Base-by-base conservation (phyloP, 2,797 vertebrate species). In the Macropus fuliginosus region DNA sequence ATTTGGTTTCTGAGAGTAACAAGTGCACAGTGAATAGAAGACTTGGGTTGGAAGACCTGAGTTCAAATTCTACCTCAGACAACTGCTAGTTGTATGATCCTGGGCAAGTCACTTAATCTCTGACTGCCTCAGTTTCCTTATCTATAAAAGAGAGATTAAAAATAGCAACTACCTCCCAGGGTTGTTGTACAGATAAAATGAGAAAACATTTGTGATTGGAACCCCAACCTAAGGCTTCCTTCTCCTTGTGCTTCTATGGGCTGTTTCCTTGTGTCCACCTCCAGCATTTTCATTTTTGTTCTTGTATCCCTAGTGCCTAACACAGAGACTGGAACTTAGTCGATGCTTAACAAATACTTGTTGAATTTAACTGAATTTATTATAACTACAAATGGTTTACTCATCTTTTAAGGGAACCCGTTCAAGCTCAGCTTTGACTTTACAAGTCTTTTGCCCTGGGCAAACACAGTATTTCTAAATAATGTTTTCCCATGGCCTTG, bases 391-490 rank as follows among this genome's bases (percentile, higher is more conserved):
- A 95, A 52, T 34, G 90, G 56, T 95, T 94, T 89, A 93, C 94
- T 95, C 91, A 95, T 81, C 96, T 98, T 98, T 98, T 97, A 98
- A 98, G 95, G 98, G 97, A 97, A 97, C 97, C 74, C 96, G 66
- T 96, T 98, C 94, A 96, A 96, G 62, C 93, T 81, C 54, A 94
- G 55, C 89, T 98, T 98, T 98, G 89, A 96, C 98, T 98, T 98
- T 98, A 55, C 94, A 97, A 92, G 54, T 96, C 97, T 98, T 98
- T 98, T 97, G 97, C 97, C 91, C 56, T 74, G 96, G 95, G 97
- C 96, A 97, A 98, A 98, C 98, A 97, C 96, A 98, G 98, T 98
- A 98, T 98, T 98, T 98, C 96, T 98, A 98, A 98, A 98, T 98
- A 98, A 98, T 54, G 97, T 98, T 98, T 98, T 95, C 96, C 92